These are phyloP conservation scores for Drosophila vallismaia DNA, from an alignment of 2,888 invertebrate genomes.

Conservation along the genomic window DNA sequence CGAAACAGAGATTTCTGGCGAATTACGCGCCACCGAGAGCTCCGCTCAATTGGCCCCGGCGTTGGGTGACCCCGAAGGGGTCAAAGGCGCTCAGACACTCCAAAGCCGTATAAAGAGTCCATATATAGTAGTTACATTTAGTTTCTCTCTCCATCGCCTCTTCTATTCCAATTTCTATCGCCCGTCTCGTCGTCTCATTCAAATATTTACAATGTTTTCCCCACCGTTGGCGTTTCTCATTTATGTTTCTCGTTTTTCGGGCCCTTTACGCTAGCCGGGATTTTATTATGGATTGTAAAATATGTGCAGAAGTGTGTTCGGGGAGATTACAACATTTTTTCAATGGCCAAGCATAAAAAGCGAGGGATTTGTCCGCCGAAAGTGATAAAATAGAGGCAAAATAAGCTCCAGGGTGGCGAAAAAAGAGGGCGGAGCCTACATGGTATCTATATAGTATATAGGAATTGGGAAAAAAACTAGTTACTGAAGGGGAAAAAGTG, in stretches of 20 bases:
- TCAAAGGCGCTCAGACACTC: slow-evolving; percentile 31
- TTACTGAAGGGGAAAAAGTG: not conserved
- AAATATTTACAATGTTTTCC: slow-evolving; percentile 58
- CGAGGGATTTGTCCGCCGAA: slow-evolving; percentile 39
- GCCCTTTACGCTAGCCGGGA: slow-evolving; percentile 15
- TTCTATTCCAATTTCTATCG: slow-evolving; percentile 29
- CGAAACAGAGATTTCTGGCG: slow-evolving; percentile 72
- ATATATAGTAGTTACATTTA: slow-evolving; percentile 60
- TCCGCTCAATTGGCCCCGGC: slow-evolving; percentile 49
- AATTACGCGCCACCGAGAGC: slow-evolving; percentile 67
- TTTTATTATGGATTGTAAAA: slow-evolving; percentile 42
- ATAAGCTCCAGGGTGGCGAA: slow-evolving; percentile 14
- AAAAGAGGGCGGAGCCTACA: not conserved
- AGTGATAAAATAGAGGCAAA: slow-evolving; percentile 40
- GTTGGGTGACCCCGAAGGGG: not conserved
- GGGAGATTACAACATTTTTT: slow-evolving; percentile 40
- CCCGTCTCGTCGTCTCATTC: slow-evolving; percentile 48
- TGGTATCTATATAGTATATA: not conserved
- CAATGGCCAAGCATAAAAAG: slow-evolving; percentile 39
- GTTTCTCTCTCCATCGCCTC: slow-evolving; percentile 26
- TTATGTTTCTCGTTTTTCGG: not conserved
- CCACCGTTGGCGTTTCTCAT: slow-evolving; percentile 13
- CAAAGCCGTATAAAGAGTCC: slow-evolving; percentile 51
- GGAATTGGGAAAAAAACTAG: not conserved
- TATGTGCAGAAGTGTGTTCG: slow-evolving; percentile 36